These are phyloP conservation scores for Cebus imitator DNA, from an alignment of 2,113 vertebrate genomes.

Conservation along the genomic window DNA sequence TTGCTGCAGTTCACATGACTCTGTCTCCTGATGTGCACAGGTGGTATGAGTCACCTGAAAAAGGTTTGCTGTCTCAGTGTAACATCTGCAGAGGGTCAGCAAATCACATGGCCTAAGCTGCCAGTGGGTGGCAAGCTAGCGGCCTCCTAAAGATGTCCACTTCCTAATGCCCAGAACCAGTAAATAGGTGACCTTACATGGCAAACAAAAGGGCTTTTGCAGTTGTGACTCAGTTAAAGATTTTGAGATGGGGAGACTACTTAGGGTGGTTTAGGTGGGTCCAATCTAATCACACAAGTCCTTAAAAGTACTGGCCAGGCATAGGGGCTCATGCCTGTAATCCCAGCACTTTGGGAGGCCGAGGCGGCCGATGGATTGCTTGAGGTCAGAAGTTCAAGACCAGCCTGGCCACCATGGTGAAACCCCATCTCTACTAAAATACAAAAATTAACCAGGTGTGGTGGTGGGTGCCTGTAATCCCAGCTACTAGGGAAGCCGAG, in stretches of 20 bases:
- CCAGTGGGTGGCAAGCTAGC: not conserved
- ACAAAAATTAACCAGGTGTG: too few species aligned
- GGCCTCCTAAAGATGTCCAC: not conserved
- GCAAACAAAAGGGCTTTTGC: not conserved
- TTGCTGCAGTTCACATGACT: not conserved
- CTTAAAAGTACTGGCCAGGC: not conserved
- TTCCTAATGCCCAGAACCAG: not conserved
- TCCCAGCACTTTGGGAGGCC: too few species aligned
- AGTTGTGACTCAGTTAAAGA: not conserved
- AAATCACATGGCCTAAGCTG: constrained; percentile 70
- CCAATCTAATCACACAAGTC: not conserved
- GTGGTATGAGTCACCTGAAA: constrained; percentile 34
- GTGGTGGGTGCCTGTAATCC: too few species aligned
- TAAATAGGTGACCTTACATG: not conserved
- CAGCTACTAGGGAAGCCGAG: too few species aligned
- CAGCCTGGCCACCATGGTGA: too few species aligned
- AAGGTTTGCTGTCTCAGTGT: constrained; percentile 72
- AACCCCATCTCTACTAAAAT: too few species aligned
- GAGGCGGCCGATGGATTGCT: too few species aligned
- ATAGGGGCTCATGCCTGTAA: too few species aligned
- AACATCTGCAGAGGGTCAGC: constrained; percentile 73
- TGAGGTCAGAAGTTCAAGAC: too few species aligned
- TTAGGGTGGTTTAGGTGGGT: not conserved
- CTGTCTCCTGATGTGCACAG: constrained; percentile 8
- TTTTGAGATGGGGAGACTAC: not conserved